Evolutionary conservation across 2,113 vertebrate genomes (phyloP).

Genomic region (Dendropsophus ebraccatus): DNA sequence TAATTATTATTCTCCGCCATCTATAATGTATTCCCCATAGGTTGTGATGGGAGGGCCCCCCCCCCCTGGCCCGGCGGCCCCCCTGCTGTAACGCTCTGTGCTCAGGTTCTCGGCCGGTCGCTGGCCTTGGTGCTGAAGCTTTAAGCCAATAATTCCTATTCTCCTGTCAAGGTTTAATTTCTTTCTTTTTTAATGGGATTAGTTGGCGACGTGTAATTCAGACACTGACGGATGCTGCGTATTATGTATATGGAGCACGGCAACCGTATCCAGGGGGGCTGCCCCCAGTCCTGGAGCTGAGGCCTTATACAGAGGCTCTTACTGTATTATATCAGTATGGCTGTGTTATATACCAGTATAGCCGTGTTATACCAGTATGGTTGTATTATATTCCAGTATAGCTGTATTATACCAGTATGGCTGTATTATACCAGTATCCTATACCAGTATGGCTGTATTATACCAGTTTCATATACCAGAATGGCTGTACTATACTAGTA

Average conservation of each 20-base stretch:
- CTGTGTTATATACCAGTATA: no score
- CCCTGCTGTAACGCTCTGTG: not conserved
- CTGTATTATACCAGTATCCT: no score
- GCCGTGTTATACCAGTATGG: no score
- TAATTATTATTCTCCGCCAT: not conserved
- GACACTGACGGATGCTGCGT: not conserved
- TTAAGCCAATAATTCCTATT: not conserved
- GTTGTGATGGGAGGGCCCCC: no score
- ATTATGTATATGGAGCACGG: not conserved
- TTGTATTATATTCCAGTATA: no score
- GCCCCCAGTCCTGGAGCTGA: not conserved
- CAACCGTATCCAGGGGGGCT: no score
- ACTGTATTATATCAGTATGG: no score
- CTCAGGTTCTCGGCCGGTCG: conserved; percentile 9
- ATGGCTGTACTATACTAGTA: no score
- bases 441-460: no score
- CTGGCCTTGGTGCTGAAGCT: conserved; percentile 66
- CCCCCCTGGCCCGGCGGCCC: not conserved
- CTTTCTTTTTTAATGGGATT: conserved; percentile 26
- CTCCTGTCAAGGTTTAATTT: not conserved
- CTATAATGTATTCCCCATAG: conserved; percentile 10
- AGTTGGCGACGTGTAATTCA: not conserved
- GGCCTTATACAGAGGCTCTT: not conserved
- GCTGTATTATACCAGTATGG: no score
- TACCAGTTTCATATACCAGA: no score